phyloP scores from a whole-genome alignment of 1,140 invertebrate species.

The Zaprionus kolodkinae region DNA sequence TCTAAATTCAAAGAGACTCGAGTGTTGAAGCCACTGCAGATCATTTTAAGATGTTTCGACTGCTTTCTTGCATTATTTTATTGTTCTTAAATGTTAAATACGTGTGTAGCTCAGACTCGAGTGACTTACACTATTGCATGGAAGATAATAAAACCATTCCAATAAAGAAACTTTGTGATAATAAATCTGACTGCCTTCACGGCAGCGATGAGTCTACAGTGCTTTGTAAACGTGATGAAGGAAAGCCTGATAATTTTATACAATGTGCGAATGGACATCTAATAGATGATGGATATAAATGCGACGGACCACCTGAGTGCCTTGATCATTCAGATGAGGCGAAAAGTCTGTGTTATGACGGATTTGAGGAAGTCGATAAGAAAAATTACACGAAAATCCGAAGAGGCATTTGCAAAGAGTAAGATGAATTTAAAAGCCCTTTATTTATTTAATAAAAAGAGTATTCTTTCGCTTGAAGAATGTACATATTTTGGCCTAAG shows the following conservation, averaged over 20 bases:
- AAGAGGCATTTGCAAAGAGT: not conserved
- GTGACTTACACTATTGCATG: not conserved
- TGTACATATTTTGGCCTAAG: no score
- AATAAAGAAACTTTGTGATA: not conserved
- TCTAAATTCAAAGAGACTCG: no score
- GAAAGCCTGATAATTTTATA: fast-evolving
- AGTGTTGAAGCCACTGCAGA: no score
- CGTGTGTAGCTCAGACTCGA: not conserved
- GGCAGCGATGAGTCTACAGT: not conserved
- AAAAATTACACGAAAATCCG: not conserved
- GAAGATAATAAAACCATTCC: not conserved
- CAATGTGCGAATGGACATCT: not conserved
- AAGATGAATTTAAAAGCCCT: no score
- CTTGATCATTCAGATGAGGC: not conserved
- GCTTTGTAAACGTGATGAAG: not conserved
- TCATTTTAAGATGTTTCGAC: no score
- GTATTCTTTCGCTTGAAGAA: no score
- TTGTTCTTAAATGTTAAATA: conserved; percentile 3
- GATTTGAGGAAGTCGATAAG: not conserved
- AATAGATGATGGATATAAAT: not conserved
- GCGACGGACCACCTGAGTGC: not conserved
- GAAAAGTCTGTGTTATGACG: not conserved
- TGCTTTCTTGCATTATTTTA: not conserved
- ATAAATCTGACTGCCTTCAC: not conserved
- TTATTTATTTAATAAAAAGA: no score